Base-by-base conservation (phyloP, 2,113 vertebrate species). In the Sciurus niger region DNA sequence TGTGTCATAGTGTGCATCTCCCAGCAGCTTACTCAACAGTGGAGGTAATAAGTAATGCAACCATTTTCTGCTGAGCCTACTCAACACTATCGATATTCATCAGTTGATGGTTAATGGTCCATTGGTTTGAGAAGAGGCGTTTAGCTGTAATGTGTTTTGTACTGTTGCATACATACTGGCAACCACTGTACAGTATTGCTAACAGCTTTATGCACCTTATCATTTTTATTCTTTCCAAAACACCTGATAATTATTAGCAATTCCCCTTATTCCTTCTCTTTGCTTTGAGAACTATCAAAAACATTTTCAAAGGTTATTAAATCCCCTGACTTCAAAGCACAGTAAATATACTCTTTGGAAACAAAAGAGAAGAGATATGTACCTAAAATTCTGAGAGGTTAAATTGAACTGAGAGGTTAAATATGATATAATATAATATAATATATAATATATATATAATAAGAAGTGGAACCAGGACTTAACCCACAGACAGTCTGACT, bases 231-330 rank as follows among this genome's bases (percentile, higher is more conserved):
- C 40, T 92, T 93, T 80, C 58, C 46, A 76, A 51, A 2, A 90
- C 73, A 58, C 16, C 18, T 82, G 16, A 77, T 77, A 30, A 48
- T 48, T 65, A 8, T 88, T 60, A 55, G 30, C 6, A 53, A 1
- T 55, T 55, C 1, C 18, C 25, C 30, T 6, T 43, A 55, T 40
- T 10, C 4, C 25, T 28, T 28, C 14, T 60, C 8, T 83, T 16
- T 25, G 40, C 37, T 92, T 89, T 16, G 7, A 89, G 84, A 96
- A 48, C 25, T 40, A 76, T 67, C 84, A 89, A 24, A 68, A 87
- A 6, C 25, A 79, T 86, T 93, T 83, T 37, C 34, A 87, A 92
- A 96, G 3, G 6, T 28, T 92, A 95, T 89, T 53, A 91, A 91
- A 60, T 89, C 13, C 20, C 12, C 10, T 70, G 12, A 51, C 51